Base-by-base conservation (phyloP, 1,140 invertebrate genomes). In the Orchesella cincta region DNA sequence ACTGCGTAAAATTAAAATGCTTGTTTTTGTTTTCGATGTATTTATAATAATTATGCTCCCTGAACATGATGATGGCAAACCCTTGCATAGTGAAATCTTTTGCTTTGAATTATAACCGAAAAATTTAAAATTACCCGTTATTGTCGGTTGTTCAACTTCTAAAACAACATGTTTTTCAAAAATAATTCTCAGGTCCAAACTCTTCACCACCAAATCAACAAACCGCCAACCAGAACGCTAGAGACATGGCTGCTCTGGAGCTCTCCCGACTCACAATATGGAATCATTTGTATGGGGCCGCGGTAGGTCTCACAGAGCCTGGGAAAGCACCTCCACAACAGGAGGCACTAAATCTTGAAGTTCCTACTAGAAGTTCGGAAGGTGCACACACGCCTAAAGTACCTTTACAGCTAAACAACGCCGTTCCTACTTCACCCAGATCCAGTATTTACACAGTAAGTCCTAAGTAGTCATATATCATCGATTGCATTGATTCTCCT, bases 221-320 rank as follows among this genome's bases (percentile, higher is more conserved):
- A 87, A 88, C 2, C 23, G 8, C 52, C 14, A 23, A 12, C 3
- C 87, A 87, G 20, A 87, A 89, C 34, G 70, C 77, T 28, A 82
- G 83, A 0, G 84, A 84, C 34, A 85, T 93, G 35, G 91, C 88
- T 75, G 90, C 90, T 2, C 84, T 92, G 16, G 92, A 93, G 79
- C 89, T 93, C 85, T 91, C 91, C 0, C 88, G 92, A 39, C 87
- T 94, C 73, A 92, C 92, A 0, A 86, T 94, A 0, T 94, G 93
- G 92, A 93, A 92, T 82, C 87, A 94, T 82, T 94, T 93, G 85
- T 51, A 88, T 88, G 84, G 88, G 88, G 81, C 89, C 90, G 85
- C 89, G 89, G 8, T 82, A 90, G 70, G 90, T 90, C 83, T 83
- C 35, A 85, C 76, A 33, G 76, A 76, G 28, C 83, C 83, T 18